Evolutionary conservation across 2,888 invertebrate species (phyloP), one percentile per base, ranked within the genome.

Genomic region (Perizoma affinitatum): DNA sequence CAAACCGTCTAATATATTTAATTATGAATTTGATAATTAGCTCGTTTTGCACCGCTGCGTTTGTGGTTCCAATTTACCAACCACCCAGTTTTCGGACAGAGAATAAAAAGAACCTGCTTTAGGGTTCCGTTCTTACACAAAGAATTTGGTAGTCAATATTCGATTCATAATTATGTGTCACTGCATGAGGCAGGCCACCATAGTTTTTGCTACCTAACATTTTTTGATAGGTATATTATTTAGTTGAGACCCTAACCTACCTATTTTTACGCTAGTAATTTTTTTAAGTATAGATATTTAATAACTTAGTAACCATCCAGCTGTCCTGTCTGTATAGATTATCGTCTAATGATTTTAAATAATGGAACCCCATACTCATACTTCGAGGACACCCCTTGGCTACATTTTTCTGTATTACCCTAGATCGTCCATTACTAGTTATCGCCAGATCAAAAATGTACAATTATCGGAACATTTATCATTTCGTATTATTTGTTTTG

Each of bases 391-490:
- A 46, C 43, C 48, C 50, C 49, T 56, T 54, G 36, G 8, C 61
- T 60, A 35, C 41, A 36, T 7, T 47, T 52, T 62, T 46, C 38
- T 58, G 53, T 54, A 50, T 54, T 62, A 66, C 63, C 64, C 62
- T 40, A 57, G 51, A 57, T 62, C 54, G 64, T 63, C 68, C 65
- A 72, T 72, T 69, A 70, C 57, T 8, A 51, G 59, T 59, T 69
- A 67, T 72, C 69, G 59, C 10, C 45, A 34, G 79, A 88, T 86
- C 86, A 79, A 78, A 83, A 81, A 74, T 75, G 81, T 79, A 81
- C 85, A 82, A 88, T 88, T 88, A 90, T 83, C 81, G 79, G 73
- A 67, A 80, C 87, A 90, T 90, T 80, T 76, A 89, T 90, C 88
- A 89, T 86, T 70, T 72, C 63, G 66, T 73, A 78, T 83, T 87